Percentiles rank a stretch among this genome's conserved stretches.
Evolutionary conservation across 2,113 vertebrate species (phyloP).

Genomic region (Rhodinocichla rosea): DNA sequence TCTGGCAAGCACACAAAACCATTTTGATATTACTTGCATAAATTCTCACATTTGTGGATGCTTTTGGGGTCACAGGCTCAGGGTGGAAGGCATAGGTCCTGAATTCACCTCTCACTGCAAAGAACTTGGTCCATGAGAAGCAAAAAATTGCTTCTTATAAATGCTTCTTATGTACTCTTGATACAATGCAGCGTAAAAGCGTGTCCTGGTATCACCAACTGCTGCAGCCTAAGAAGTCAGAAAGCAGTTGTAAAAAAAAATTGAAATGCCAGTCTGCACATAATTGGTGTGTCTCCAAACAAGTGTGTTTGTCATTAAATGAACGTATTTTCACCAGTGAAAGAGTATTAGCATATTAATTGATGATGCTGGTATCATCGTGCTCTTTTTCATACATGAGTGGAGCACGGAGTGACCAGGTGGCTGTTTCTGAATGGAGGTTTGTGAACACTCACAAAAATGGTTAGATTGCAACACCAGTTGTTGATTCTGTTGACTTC

Average conservation of each 20-base stretch:
- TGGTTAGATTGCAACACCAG: not conserved
- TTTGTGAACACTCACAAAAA: not conserved
- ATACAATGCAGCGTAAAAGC: not conserved
- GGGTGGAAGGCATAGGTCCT: not conserved
- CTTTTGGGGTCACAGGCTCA: not conserved
- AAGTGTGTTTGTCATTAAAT: not conserved
- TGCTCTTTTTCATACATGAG: not conserved
- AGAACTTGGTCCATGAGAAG: not conserved
- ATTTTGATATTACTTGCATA: not conserved
- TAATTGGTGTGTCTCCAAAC: not conserved
- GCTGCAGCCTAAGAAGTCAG: not conserved
- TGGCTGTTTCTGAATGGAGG: not conserved
- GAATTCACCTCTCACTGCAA: not conserved
- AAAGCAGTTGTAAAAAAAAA: not conserved
- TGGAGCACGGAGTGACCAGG: not conserved
- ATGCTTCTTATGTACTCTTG: not conserved
- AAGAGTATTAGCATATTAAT: not conserved
- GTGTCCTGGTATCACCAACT: not conserved
- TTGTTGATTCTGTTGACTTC: conserved; percentile 7
- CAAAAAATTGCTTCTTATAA: not conserved
- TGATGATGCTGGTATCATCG: not conserved
- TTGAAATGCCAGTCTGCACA: fast-evolving
- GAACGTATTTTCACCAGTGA: not conserved
- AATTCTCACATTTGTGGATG: not conserved
- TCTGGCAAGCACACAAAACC: not conserved